Percentiles rank a stretch among this genome's conserved stretches.
phyloP scores from a whole-genome alignment of 2,888 invertebrate species.

The Toxonevra muliebris region DNA sequence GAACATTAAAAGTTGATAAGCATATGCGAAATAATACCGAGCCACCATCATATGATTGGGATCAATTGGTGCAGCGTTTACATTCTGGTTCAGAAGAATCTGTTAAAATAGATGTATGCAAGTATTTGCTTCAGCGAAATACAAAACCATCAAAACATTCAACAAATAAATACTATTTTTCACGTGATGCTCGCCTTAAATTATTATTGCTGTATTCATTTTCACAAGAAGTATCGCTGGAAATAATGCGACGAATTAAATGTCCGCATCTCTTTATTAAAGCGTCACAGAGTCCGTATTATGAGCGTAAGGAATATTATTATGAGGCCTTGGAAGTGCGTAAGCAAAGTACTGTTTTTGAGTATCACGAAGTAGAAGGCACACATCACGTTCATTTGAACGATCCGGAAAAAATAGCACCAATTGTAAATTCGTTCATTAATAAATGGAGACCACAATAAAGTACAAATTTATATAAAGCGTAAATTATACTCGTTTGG shows the following conservation, averaged over 20 bases:
- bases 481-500: too few species aligned
- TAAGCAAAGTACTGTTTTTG: constrained; percentile 67
- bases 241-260: constrained; percentile 69
- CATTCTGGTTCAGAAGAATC: constrained; percentile 69
- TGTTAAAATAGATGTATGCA: constrained; percentile 68
- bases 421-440: too few species aligned
- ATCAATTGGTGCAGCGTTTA: constrained; percentile 70
- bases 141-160: constrained; percentile 67
- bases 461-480: too few species aligned
- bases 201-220: constrained; percentile 51
- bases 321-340: constrained; percentile 69
- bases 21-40: constrained; percentile 60
- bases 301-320: constrained; percentile 68
- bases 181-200: constrained; percentile 74
- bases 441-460: constrained; percentile 53
- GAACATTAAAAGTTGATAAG: constrained; percentile 64
- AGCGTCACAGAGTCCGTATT: constrained; percentile 69
- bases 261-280: constrained; percentile 74
- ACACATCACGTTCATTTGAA: constrained; percentile 81
- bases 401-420: constrained; percentile 63
- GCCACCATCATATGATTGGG: constrained; percentile 71
- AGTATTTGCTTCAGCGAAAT: constrained; percentile 69
- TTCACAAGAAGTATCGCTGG: constrained; percentile 66
- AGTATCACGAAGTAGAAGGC: constrained; percentile 72
- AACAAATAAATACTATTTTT: constrained; percentile 71